Conservation (phyloP, 2,797 vertebrate species). For the Ibycter americanus region DNA sequence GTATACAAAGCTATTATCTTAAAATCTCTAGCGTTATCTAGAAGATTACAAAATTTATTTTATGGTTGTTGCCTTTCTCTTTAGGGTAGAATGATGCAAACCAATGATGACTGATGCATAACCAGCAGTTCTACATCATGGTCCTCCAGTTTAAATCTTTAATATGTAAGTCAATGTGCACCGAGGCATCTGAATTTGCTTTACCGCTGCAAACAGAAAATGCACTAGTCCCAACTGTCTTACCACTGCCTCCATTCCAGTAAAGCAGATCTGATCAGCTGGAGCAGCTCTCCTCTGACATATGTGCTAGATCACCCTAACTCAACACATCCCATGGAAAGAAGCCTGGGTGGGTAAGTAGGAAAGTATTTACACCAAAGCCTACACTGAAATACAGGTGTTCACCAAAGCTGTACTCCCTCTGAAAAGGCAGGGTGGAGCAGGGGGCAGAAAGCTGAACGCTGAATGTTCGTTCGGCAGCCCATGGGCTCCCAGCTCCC, state of each 20-base stretch:
- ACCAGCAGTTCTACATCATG: not conserved
- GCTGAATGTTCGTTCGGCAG: fast-evolving
- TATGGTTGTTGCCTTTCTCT: not conserved
- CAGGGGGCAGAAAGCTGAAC: not conserved
- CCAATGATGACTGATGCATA: not conserved
- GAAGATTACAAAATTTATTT: not conserved
- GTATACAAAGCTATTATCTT: not conserved
- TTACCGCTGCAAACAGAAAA: fast-evolving
- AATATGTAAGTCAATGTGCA: not conserved
- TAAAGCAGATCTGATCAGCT: not conserved
- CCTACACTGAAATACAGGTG: fast-evolving
- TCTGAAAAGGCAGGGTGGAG: not conserved
- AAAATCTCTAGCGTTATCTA: fast-evolving
- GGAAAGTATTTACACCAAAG: not conserved
- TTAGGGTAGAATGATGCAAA: not conserved
- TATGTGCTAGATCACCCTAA: fast-evolving
- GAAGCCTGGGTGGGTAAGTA: fast-evolving
- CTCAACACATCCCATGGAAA: fast-evolving
- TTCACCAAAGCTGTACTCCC: fast-evolving
- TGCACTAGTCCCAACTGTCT: not conserved
- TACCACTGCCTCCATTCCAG: not conserved
- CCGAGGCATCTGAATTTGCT: not conserved
- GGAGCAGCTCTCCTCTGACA: not conserved
- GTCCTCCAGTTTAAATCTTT: not conserved
- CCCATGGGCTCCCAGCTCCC: not conserved